A percentile compares a stretch with the other conserved stretches of the same genome.
Conservation (phyloP, 1,140 invertebrate species). For the Temnothorax longispinosus region DNA sequence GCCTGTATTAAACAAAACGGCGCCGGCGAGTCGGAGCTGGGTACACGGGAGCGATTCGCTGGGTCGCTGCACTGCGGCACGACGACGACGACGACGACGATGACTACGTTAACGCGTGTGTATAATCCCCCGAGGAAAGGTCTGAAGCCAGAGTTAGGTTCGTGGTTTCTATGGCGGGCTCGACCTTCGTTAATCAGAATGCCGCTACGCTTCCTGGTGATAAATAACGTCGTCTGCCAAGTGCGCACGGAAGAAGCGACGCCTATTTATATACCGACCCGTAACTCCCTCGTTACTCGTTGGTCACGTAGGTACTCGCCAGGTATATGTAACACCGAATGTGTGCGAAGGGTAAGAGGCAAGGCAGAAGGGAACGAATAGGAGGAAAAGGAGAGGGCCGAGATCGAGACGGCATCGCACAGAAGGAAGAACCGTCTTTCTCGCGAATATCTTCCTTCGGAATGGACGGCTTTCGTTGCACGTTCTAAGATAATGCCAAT, state of each 20-base stretch:
- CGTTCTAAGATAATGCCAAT: neutral
- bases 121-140: neutral
- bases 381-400: neutral
- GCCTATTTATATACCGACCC: slow-evolving; percentile 76
- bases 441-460: neutral
- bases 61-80: slow-evolving; percentile 1
- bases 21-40: slow-evolving; percentile 35
- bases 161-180: slow-evolving; percentile 59
- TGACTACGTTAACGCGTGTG: neutral
- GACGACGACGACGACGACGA: neutral
- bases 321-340: slow-evolving; percentile 55
- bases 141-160: slow-evolving; percentile 44
- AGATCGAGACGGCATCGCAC: neutral
- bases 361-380: neutral
- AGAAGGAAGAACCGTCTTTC: slow-evolving; percentile 24
- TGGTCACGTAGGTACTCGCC: slow-evolving; percentile 40
- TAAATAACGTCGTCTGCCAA: slow-evolving; percentile 78
- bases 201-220: slow-evolving; percentile 76
- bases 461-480: neutral
- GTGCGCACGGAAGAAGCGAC: slow-evolving; percentile 73
- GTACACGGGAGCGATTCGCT: slow-evolving; percentile 33
- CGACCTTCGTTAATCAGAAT: slow-evolving; percentile 80
- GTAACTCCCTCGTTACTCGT: slow-evolving; percentile 65
- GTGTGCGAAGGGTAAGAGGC: slow-evolving; percentile 9
- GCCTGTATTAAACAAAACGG: slow-evolving; percentile 42